phyloP scores from a whole-genome alignment of 2,888 invertebrate species.

The Chrysolina haemoptera region DNA sequence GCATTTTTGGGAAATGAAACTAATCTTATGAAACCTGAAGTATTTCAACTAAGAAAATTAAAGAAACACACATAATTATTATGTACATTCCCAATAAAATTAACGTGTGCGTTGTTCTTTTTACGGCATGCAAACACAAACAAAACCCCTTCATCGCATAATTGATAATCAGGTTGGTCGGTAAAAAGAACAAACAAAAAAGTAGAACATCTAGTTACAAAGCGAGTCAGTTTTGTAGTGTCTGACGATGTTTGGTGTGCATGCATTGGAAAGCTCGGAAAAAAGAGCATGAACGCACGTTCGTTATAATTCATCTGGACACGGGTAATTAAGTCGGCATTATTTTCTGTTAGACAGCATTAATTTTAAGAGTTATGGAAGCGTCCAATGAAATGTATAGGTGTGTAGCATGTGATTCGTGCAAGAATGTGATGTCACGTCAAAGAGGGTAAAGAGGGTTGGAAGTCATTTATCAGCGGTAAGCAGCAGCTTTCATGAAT shows the following conservation, averaged over 20 bases:
- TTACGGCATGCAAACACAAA: conserved; percentile 19
- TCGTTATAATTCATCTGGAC: conserved; percentile 6
- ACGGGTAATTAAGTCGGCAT: conserved; percentile 11
- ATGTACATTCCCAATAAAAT: conserved; percentile 2
- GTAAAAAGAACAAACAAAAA: conserved; percentile 16
- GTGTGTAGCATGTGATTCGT: conserved; percentile 13
- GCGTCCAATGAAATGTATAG: conserved; percentile 3
- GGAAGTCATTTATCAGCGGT: not conserved
- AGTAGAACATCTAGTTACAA: conserved; percentile 7
- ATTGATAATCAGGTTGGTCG: conserved; percentile 20
- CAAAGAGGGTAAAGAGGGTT: not conserved
- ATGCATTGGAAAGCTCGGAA: conserved; percentile 17
- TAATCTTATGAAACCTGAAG: too few relatives aligned
- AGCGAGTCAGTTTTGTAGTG: conserved; percentile 6
- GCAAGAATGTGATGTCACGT: not conserved
- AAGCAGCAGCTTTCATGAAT: too few relatives aligned
- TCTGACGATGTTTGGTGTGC: conserved; percentile 20
- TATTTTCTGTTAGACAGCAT: conserved; percentile 6
- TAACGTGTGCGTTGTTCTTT: not conserved
- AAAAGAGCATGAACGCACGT: conserved; percentile 10
- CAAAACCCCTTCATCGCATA: conserved; percentile 22
- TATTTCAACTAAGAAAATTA: too few relatives aligned
- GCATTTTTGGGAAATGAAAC: too few relatives aligned
- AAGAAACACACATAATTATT: not conserved
- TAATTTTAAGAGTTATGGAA: not conserved